Conservation (phyloP, 2,797 vertebrate genomes). For the Sciurus carolinensis region DNA sequence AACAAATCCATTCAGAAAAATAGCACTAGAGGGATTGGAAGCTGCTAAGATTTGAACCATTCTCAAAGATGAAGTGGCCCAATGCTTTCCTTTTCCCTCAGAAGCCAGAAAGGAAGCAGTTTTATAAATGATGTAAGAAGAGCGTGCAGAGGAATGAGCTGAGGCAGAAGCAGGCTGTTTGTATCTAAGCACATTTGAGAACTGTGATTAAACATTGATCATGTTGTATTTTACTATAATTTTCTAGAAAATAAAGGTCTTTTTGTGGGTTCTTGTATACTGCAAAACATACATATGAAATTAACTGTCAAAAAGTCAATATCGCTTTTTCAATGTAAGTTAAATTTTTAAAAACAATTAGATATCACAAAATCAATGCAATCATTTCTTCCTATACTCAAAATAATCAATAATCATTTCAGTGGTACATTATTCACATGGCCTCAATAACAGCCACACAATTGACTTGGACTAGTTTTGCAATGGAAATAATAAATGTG, state of each 20-base stretch:
- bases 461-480: background rate
- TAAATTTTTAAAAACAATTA: slow-evolving; percentile 52
- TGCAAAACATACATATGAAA: slow-evolving; percentile 4
- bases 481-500: slow-evolving; percentile 47
- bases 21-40: slow-evolving; percentile 24
- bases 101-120: background rate
- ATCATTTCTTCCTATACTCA: background rate
- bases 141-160: background rate
- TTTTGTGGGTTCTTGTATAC: background rate
- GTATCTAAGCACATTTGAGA: background rate
- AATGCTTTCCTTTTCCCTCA: slow-evolving; percentile 3
- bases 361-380: slow-evolving; percentile 1
- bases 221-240: slow-evolving; percentile 18
- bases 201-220: background rate
- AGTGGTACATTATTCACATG: background rate
- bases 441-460: background rate
- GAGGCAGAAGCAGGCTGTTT: background rate
- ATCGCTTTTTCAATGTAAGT: background rate
- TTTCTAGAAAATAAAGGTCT: background rate
- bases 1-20: slow-evolving; percentile 76
- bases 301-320: background rate
- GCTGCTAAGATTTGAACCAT: slow-evolving; percentile 43
- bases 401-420: slow-evolving; percentile 48
- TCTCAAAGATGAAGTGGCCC: slow-evolving; percentile 30
- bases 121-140: background rate